Conservation (phyloP, 1,140 invertebrate genomes). For the Dermatophagoides farinae region DNA sequence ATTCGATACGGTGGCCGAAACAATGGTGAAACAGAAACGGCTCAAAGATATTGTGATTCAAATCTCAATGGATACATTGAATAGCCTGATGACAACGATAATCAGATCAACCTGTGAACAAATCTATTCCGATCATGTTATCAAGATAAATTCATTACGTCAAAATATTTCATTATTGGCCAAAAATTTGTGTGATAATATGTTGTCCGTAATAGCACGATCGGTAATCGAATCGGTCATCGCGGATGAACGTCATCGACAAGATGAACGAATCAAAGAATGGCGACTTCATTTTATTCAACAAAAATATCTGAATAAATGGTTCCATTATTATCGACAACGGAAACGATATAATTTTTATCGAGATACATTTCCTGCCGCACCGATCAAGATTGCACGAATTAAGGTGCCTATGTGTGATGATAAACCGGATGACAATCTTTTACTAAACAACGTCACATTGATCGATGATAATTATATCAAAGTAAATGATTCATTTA, state of each 20-base stretch:
- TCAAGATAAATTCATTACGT: neutral
- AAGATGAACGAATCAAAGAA: neutral
- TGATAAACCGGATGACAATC: neutral
- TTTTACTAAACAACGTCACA: neutral
- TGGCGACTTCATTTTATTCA: neutral
- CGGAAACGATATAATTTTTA: neutral
- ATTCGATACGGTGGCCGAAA: too few relatives aligned
- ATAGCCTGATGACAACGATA: neutral
- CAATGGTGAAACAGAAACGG: too few relatives aligned
- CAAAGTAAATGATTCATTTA: neutral
- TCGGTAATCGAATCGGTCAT: too few relatives aligned
- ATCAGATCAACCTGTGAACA: neutral
- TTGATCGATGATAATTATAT: neutral
- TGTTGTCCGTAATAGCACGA: too few relatives aligned
- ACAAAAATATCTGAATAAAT: neutral
- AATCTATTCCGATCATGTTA: neutral
- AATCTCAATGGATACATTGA: neutral
- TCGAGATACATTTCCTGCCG: neutral
- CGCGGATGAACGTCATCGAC: too few relatives aligned
- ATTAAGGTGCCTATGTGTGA: neutral
- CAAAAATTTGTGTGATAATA: neutral
- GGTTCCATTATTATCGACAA: neutral
- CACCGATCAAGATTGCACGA: neutral
- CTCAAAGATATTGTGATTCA: too few relatives aligned
- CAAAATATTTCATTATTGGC: neutral